These are phyloP conservation scores for Eurytoma californica DNA, from an alignment of 2,888 invertebrate species.

Conservation along the genomic window DNA sequence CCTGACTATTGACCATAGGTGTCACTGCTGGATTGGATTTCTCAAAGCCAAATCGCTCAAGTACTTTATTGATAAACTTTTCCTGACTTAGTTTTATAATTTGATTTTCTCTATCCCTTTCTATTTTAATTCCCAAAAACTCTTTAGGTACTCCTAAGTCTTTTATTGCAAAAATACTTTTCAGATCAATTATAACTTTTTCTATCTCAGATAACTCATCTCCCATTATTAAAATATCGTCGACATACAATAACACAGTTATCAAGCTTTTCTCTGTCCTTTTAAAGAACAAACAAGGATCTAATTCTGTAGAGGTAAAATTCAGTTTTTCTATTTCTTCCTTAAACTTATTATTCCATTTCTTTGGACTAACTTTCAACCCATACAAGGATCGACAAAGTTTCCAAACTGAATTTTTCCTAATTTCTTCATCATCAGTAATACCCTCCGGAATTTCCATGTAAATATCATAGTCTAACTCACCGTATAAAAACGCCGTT, in stretches of 20 bases:
- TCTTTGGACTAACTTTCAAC: slow-evolving; percentile 56
- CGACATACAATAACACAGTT: slow-evolving; percentile 54
- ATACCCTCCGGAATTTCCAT: slow-evolving; percentile 52
- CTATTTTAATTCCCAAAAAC: slow-evolving; percentile 49
- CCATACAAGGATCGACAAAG: slow-evolving; percentile 58
- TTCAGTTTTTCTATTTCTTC: slow-evolving; percentile 44
- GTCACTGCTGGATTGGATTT: slow-evolving; percentile 43
- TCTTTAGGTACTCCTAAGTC: slow-evolving; percentile 48
- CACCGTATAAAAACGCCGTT: slow-evolving; percentile 50
- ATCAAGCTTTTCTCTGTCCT: slow-evolving; percentile 25
- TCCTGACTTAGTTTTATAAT: slow-evolving; percentile 44
- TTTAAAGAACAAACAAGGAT: slow-evolving; percentile 57
- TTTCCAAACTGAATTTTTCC: slow-evolving; percentile 45
- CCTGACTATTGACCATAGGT: slow-evolving; percentile 53
- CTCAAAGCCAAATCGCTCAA: slow-evolving; percentile 45
- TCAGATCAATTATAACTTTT: slow-evolving; percentile 43
- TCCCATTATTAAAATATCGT: slow-evolving; percentile 53
- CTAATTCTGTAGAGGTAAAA: slow-evolving; percentile 36
- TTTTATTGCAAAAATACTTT: slow-evolving; percentile 33
- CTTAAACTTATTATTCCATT: slow-evolving; percentile 57
- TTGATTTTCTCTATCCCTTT: slow-evolving; percentile 37
- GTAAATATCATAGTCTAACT: slow-evolving; percentile 40
- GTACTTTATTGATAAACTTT: slow-evolving; percentile 41
- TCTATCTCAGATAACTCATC: slow-evolving; percentile 44
- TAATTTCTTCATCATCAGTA: not conserved